These are phyloP conservation scores for Psococerastis gibbosa DNA, from an alignment of 2,888 invertebrate species.

Conservation along the genomic window DNA sequence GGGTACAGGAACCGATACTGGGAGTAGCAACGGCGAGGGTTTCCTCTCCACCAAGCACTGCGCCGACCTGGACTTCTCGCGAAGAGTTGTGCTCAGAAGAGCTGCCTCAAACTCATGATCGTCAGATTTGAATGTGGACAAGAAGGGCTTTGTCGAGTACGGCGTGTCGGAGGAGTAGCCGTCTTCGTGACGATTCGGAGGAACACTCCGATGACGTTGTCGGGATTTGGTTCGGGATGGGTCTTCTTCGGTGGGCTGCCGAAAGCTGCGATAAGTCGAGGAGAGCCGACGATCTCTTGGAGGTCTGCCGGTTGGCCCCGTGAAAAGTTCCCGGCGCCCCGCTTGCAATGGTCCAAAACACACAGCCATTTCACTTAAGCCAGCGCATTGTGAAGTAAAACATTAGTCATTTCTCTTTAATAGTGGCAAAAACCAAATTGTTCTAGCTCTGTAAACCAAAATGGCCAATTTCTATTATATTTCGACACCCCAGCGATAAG, in stretches of 20 bases:
- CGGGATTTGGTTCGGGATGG: background rate
- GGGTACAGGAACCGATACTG: background rate
- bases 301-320: background rate
- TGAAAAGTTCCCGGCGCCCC: background rate
- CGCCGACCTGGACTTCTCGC: slow-evolving; percentile 2
- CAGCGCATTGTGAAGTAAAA: too few species aligned
- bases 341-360: background rate
- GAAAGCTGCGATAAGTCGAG: slow-evolving; percentile 36
- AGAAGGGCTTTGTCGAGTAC: background rate
- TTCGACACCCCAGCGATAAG: too few species aligned
- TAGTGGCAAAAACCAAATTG: too few species aligned
- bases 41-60: slow-evolving; percentile 3
- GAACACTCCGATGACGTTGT: background rate
- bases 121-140: slow-evolving; percentile 8
- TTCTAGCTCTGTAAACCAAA: too few species aligned
- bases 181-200: slow-evolving; percentile 14
- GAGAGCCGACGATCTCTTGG: slow-evolving; percentile 22
- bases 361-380: background rate
- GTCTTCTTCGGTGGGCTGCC: slow-evolving; percentile 33
- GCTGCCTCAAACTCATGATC: slow-evolving; percentile 4
- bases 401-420: too few species aligned
- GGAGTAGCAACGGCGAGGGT: slow-evolving; percentile 1
- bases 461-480: too few species aligned
- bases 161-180: slow-evolving; percentile 8
- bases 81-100: background rate